Base-by-base conservation (phyloP, 2,888 invertebrate genomes). In the Serrognathus titanus region DNA sequence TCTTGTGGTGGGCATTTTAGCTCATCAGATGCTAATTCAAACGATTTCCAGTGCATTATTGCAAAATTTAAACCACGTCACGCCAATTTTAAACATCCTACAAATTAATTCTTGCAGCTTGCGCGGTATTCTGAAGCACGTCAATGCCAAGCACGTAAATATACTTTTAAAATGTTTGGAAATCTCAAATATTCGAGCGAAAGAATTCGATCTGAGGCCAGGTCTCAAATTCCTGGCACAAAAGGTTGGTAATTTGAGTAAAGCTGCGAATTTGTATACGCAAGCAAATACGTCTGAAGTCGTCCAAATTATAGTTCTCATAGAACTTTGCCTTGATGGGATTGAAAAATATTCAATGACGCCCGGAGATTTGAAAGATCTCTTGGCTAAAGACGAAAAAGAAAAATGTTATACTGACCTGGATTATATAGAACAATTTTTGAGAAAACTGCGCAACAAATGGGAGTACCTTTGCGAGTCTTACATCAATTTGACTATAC, bases 211-310 rank as follows among this genome's bases (percentile, higher is more conserved):
- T 75, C 83, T 87, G 7, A 83, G 96, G 36, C 96, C 96, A 0
- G 96, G 96, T 0, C 80, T 97, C 13, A 97, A 97, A 76, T 96
- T 97, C 75, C 83, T 97, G 2, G 87, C 95, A 60, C 96, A 97
- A 76, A 96, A 96, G 80, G 94, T 94, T 0, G 92, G 91, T 0
- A 90, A 90, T 71, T 83, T 93, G 61, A 90, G 89, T 58, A 85
- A 89, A 66, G 92, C 93, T 3, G 93, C 94, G 1, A 94, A 94
- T 77, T 80, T 94, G n/a, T 94, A 94, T 73, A 90, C 90, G 58
- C 95, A 95, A 78, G 92, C 94, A 8, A 93, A 94, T 36, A 92
- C 94, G 0, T 90, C 94, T 0, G 94, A 94, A 88, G 89, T 94
- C 40, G 89, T 95, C 13, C 90, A 92, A 76, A 87, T 92, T 51